Evolutionary conservation across 2,888 invertebrate species (phyloP).

Genomic region (Napeogenes sylphis): DNA sequence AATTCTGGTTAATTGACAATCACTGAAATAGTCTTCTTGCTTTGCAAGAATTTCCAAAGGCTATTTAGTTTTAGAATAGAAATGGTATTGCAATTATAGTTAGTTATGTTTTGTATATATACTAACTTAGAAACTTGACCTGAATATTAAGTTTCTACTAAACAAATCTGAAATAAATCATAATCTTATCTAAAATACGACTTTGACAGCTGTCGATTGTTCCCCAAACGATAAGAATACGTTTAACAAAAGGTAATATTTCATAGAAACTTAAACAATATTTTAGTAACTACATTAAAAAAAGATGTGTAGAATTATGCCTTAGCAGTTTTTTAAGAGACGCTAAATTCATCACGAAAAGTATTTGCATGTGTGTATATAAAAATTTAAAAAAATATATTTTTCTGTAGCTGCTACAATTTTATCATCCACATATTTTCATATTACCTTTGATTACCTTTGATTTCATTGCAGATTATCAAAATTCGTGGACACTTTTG

Average conservation of each 20-base stretch:
- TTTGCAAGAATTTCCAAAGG: too few species aligned
- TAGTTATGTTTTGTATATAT: too few species aligned
- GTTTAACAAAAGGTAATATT: conserved; percentile 39
- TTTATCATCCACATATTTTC: too few species aligned
- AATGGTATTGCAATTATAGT: too few species aligned
- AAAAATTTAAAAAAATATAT: too few species aligned
- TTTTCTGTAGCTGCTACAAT: too few species aligned
- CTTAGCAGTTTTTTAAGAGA: conserved; percentile 42
- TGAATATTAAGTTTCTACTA: conserved; percentile 38
- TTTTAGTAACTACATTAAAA: conserved; percentile 26
- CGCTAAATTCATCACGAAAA: conserved; percentile 46
- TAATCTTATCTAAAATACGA: conserved; percentile 31
- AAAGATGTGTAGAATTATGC: conserved; percentile 46
- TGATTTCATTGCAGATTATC: conserved; percentile 50
- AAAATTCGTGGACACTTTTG: conserved; percentile 77
- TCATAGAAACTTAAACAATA: too few species aligned
- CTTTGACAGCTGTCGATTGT: conserved; percentile 38
- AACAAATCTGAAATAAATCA: conserved; percentile 34
- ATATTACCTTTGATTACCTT: neutral
- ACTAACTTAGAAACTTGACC: conserved; percentile 5
- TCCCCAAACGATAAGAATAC: conserved; percentile 41
- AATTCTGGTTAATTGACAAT: too few species aligned
- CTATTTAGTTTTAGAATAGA: too few species aligned
- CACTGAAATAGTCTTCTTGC: too few species aligned
- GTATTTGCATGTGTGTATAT: conserved; percentile 44